Percentiles rank a stretch among this genome's conserved stretches.
These are phyloP conservation scores for Gila robusta DNA, from an alignment of 2,797 vertebrate genomes.

Conservation along the genomic window DNA sequence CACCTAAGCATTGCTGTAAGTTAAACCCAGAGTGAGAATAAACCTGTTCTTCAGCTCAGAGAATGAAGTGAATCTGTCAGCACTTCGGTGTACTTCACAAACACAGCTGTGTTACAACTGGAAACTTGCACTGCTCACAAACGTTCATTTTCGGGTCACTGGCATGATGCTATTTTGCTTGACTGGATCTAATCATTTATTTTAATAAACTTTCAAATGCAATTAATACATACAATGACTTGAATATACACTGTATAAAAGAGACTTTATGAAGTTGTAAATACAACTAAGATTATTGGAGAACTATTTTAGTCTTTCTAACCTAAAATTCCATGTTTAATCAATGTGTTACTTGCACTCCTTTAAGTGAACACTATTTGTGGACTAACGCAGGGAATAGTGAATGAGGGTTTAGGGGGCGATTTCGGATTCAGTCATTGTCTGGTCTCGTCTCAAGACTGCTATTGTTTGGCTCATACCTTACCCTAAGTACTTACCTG, in stretches of 20 bases:
- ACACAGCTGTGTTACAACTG: conserved; percentile 63
- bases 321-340: neutral
- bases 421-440: too few relatives aligned
- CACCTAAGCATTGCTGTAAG: conserved; percentile 8
- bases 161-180: neutral
- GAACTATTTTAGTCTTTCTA: neutral
- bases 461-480: too few relatives aligned
- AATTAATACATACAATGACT: neutral
- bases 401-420: too few relatives aligned
- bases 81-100: conserved; percentile 62
- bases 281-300: neutral
- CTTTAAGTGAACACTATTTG: too few relatives aligned
- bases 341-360: neutral
- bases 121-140: conserved; percentile 64
- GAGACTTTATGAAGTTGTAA: neutral
- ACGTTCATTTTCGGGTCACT: conserved; percentile 55
- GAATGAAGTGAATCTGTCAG: conserved; percentile 53
- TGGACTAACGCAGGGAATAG: too few relatives aligned
- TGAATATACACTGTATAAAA: neutral
- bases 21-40: conserved; percentile 1
- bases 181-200: neutral
- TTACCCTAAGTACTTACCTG: too few relatives aligned
- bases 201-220: neutral
- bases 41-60: conserved; percentile 53
- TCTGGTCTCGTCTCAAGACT: too few relatives aligned